Base-by-base conservation (phyloP, 2,888 invertebrate species). In the Phytoseiulus persimilis region DNA sequence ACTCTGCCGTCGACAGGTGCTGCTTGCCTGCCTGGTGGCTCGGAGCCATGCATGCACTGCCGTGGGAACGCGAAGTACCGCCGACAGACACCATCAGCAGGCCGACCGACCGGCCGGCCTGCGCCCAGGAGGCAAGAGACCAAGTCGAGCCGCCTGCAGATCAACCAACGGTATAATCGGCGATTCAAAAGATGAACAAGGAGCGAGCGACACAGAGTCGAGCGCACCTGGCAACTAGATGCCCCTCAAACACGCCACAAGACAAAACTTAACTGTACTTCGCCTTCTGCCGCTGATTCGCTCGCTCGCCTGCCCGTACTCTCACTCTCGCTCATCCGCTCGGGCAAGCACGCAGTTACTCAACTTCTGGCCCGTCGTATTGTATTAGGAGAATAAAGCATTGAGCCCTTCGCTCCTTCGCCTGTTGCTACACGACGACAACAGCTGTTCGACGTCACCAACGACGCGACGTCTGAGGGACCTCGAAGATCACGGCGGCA, bases 141-240 rank as follows among this genome's bases (percentile, higher is more conserved):
- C 65, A 65, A 65, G 65, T 65, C 65, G 65, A 65, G 65, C 65
- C 65, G 65, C 65, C 65, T 65, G 65, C 65, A 65, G 65, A 65
- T 65, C 65, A 28, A 65, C 23, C 65, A 65, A 65, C 65, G 65
- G 65, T 65, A 65, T 65, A 65, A 65, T 65, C 65, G 65, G 65
- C 65, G 65, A 14, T 65, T 28, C 65, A 65, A 65, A 65, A 65
- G 65, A 65, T 65, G 65, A 65, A 65, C 65, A 65, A 65, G 65
- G 2, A 28, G 39, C 39, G 39, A 39, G 39, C 39, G 39, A 39
- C 39, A 39, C 39, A 39, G 39, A 9, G 9, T 39, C 39, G 39
- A 39, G 65, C 65, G 65, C 65, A 65, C 65, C 65, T 65, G 65
- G 65, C 65, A 28, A 28, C 65, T 65, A 65, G 65, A 65, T 65